Base-by-base conservation (phyloP, 2,888 invertebrate genomes). In the Coremacera marginata region DNA sequence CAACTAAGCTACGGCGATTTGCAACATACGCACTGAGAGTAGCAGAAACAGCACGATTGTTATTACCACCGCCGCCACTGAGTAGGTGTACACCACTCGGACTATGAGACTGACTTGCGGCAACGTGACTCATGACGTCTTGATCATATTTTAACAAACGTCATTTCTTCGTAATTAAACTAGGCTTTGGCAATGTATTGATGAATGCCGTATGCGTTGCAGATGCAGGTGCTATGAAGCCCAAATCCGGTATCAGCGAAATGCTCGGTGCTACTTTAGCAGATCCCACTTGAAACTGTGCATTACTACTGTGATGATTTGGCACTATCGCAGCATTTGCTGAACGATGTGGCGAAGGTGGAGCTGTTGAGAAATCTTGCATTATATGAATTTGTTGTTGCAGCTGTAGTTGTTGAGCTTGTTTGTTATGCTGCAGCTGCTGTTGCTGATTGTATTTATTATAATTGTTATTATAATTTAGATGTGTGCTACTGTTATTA, bases 241-340 rank as follows among this genome's bases (percentile, higher is more conserved):
- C 91, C 82, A 92, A 87, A 82, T 92, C 91, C 5, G 92, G 92
- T 83, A 92, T 88, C 55, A 90, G 84, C 0, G 91, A 90, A 84
- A 91, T 90, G 84, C 90, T 90, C 19, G 91, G 89, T 34, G 88
- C 86, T 60, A 87, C 85, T 81, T 87, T 88, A 76, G 86, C 87
- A 70, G 85, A 84, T 62, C 86, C 87, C 16, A 88, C 81, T 76
- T 88, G 87, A 79, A 85, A 84, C 62, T 85, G 85, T 19, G 65
- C 14, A 27, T 5, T 65, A 14, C 27, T 60, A 9, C 34, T 77
- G 80, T 67, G 82, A 75, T 73, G 82, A 75, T 57, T 78, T 37
- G 60, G 57, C 60, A 71, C 60, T 19, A 22, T 51, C 14, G 63
- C 63, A 60, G 73, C 77, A 77, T 67, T 73, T 75, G 76, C 25